phyloP scores from a whole-genome alignment of 1,140 invertebrate species.

The Hylaeus anthracinus region DNA sequence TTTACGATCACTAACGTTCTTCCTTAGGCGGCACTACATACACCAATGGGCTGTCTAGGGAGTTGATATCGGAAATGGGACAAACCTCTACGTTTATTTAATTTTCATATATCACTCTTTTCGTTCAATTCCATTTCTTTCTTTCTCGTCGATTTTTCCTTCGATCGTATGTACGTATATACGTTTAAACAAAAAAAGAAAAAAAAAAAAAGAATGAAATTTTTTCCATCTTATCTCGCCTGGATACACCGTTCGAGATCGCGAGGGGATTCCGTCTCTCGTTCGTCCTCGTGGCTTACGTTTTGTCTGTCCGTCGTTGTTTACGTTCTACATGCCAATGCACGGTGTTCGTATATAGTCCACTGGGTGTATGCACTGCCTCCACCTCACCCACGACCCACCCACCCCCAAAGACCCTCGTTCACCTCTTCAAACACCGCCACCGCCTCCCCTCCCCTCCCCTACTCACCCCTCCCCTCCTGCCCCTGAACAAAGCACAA shows the following conservation, averaged over 20 bases:
- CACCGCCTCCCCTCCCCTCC: neutral
- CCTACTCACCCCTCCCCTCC: neutral
- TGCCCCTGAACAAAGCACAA: conserved; percentile 29
- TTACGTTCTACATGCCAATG: conserved; percentile 29
- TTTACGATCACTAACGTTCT: conserved; percentile 76
- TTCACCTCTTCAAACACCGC: neutral
- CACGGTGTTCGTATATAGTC: conserved; percentile 55
- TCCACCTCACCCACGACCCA: neutral
- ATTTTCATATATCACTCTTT: neutral
- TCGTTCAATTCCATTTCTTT: neutral
- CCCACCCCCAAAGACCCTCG: conserved; percentile 8
- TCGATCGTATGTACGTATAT: neutral
- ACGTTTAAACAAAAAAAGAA: too few relatives aligned
- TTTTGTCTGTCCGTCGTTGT: conserved; percentile 9
- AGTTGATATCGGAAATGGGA: conserved; percentile 23
- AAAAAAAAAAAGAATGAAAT: too few relatives aligned
- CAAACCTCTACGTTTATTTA: neutral
- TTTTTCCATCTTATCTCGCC: too few relatives aligned
- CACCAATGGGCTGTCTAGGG: conserved; percentile 62
- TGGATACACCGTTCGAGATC: neutral
- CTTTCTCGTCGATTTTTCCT: neutral
- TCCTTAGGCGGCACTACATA: conserved; percentile 63
- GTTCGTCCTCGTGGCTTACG: conserved; percentile 21
- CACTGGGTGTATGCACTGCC: conserved; percentile 67
- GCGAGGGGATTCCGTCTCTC: neutral